Evolutionary conservation across 2,888 invertebrate species (phyloP), one percentile per base, ranked within the genome.

Genomic region (Yponomeuta malinellus): DNA sequence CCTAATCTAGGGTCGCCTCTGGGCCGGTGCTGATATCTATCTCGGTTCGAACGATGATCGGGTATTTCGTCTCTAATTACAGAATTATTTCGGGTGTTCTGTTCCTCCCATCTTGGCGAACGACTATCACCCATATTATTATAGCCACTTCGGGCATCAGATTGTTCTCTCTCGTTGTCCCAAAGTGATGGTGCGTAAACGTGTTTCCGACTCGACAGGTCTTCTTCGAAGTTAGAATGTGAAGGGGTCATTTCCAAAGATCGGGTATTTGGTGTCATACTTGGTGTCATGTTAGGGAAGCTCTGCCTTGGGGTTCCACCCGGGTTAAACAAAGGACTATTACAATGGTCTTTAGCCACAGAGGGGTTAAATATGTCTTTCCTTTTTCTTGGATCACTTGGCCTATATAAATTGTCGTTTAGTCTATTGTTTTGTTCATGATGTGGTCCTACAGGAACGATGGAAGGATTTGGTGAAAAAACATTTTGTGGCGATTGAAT

Each of bases 141-240:
- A 3, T 43, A 43, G 43, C 43, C 43, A 43, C 43, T 8, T 43
- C 43, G 43, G 43, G 43, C 43, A 43, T 43, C 43, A 23, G 43
- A 68, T 15, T n/a, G 48, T 6, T 68, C 52, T 59, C 52, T 12
- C 15, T 59, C 52, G 52, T 59, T 59, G 52, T 59, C 68, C 63
- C 48, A 63, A 75, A 85, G 83, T 65, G 81, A 77, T 12, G 90
- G 86, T 10, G 88, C 82, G 74, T 90, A 90, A 15, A 90, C 87
- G 74, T 90, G 88, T 75, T 85, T 85, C n/a, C 75, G 76, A 48
- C 63, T 72, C 8, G 75, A 70, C 71, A 80, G 78, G 69, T 85
- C 86, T 15, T 76, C 72, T 37, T 89, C 87, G 75, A 84, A 82
- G 48, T 79, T 73, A 67, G 81, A 81, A 59, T 77, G 81, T 59